Evolutionary conservation across 1,140 invertebrate species (phyloP).

Genomic region (Eumaeus atala): DNA sequence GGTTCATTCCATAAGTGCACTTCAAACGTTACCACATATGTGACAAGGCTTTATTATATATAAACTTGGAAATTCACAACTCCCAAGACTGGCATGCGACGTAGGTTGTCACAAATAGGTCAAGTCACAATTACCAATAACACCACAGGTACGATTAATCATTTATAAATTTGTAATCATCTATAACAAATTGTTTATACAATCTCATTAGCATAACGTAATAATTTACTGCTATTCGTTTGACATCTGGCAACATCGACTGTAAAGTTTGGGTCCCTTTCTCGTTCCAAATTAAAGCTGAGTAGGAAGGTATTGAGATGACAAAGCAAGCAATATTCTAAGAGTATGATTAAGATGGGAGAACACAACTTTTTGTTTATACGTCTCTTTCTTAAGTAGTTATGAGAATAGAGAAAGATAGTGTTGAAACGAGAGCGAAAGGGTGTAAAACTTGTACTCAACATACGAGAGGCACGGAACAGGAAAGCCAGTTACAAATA

Average conservation of each 20-base stretch:
- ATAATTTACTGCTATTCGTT: slow-evolving; percentile 5
- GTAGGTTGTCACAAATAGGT: not conserved
- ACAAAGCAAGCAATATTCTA: no score
- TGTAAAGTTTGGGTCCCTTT: not conserved
- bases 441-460: no score
- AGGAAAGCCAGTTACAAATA: no score
- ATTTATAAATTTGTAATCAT: slow-evolving; percentile 4
- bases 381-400: no score
- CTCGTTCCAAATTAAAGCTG: no score
- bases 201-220: not conserved
- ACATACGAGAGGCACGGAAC: no score
- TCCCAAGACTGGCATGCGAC: slow-evolving; percentile 33
- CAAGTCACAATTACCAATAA: not conserved
- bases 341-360: no score
- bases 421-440: no score
- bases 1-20: slow-evolving; percentile 71
- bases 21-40: slow-evolving; percentile 52
- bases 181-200: slow-evolving; percentile 6
- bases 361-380: no score
- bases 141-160: slow-evolving; percentile 2
- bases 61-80: slow-evolving; percentile 60
- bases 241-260: slow-evolving; percentile 2
- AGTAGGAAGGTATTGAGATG: no score
- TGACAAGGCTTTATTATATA: slow-evolving; percentile 50
- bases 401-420: no score